Evolutionary conservation across 2,797 vertebrate species (phyloP).

Genomic region (Lacerta bilineata): DNA sequence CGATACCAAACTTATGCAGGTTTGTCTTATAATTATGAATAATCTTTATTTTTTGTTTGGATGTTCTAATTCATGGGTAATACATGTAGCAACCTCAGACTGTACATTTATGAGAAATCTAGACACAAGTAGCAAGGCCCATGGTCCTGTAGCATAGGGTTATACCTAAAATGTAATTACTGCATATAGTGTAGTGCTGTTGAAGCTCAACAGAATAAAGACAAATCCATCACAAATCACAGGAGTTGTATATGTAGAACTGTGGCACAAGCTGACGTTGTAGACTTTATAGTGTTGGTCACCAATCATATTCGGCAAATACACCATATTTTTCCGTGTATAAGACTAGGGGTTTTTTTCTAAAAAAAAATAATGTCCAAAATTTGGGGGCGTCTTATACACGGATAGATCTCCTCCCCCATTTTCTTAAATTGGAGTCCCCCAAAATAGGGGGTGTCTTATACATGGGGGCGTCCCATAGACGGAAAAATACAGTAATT

Average conservation of each 20-base stretch:
- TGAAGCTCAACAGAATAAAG: background rate
- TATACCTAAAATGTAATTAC: background rate
- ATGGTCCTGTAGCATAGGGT: background rate
- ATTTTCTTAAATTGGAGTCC: too few relatives aligned
- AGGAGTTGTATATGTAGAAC: background rate
- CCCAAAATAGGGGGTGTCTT: too few relatives aligned
- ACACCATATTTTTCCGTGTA: too few relatives aligned
- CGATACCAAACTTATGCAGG: slow-evolving; percentile 99
- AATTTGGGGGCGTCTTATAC: too few relatives aligned
- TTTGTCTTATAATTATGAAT: slow-evolving; percentile 67
- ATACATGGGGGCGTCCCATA: too few relatives aligned
- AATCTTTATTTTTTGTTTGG: slow-evolving; percentile 26
- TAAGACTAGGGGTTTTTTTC: too few relatives aligned
- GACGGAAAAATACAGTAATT: background rate
- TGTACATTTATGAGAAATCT: background rate
- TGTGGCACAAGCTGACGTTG: background rate
- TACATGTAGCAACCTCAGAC: background rate
- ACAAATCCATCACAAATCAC: background rate
- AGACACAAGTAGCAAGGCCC: background rate
- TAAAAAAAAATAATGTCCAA: too few relatives aligned
- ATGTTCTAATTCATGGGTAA: background rate
- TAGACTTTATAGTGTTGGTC: background rate
- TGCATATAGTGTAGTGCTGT: background rate
- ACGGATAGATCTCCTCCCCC: too few relatives aligned
- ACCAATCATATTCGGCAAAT: background rate